Conservation (phyloP, 2,888 invertebrate genomes). For the Eupithecia subfuscata region DNA sequence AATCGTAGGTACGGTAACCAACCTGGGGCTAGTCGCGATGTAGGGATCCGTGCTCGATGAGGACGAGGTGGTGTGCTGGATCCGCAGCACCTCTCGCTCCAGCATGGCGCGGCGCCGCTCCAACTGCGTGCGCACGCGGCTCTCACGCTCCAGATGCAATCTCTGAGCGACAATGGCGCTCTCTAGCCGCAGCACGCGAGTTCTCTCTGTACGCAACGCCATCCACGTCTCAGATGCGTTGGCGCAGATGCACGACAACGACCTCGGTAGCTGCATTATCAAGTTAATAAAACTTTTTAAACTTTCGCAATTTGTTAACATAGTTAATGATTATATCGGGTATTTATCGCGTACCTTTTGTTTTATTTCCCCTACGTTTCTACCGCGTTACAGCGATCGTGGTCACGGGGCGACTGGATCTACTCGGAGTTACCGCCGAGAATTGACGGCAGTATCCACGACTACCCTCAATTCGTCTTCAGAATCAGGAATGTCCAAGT, state of each 20-base stretch:
- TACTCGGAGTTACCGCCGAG: too few relatives aligned
- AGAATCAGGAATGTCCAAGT: too few relatives aligned
- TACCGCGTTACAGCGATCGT: too few relatives aligned
- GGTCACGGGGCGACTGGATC: too few relatives aligned
- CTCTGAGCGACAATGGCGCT: constrained; percentile 72
- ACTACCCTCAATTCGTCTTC: too few relatives aligned
- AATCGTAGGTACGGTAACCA: background rate
- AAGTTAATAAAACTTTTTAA: too few relatives aligned
- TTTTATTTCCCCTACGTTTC: too few relatives aligned
- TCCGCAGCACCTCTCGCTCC: constrained; percentile 65
- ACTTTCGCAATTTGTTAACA: too few relatives aligned
- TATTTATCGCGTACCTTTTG: too few relatives aligned
- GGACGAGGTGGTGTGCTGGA: constrained; percentile 43
- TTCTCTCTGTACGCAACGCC: constrained; percentile 69
- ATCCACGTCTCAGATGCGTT: constrained; percentile 73
- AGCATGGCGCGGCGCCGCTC: constrained; percentile 68
- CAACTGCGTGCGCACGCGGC: constrained; percentile 70
- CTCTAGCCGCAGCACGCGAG: constrained; percentile 71
- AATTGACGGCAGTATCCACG: too few relatives aligned
- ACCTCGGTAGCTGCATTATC: constrained; percentile 60
- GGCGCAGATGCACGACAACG: constrained; percentile 67
- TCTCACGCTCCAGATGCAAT: constrained; percentile 70
- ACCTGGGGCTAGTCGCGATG: background rate
- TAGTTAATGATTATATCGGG: too few relatives aligned
- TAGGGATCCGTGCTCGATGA: background rate